These are phyloP conservation scores for Labeo catla DNA, from an alignment of 2,113 vertebrate species.

Conservation along the genomic window DNA sequence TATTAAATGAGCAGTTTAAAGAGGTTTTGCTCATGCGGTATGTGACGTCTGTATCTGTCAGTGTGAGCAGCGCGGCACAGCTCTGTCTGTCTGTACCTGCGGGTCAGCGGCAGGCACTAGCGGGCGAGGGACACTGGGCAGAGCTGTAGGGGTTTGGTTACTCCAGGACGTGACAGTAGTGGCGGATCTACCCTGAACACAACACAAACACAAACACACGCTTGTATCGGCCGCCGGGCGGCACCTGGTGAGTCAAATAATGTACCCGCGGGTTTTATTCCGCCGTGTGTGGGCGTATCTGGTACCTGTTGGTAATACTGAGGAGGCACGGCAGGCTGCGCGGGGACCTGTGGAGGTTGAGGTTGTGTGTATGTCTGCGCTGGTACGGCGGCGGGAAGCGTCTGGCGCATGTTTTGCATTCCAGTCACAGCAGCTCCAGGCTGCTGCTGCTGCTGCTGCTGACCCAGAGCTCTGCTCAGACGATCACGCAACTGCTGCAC, in stretches of 20 bases:
- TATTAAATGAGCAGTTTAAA: not conserved
- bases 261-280: not conserved
- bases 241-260: not conserved
- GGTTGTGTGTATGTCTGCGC: slow-evolving; percentile 63
- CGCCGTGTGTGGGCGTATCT: not conserved
- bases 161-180: slow-evolving; percentile 99
- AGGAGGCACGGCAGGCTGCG: slow-evolving; percentile 51
- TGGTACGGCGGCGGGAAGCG: slow-evolving; percentile 58
- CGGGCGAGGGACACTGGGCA: slow-evolving; percentile 90
- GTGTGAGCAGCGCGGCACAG: slow-evolving; percentile 44
- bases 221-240: slow-evolving; percentile 26
- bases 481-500: slow-evolving; percentile 86
- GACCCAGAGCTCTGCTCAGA: slow-evolving; percentile 86
- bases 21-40: not conserved
- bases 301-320: slow-evolving; percentile 78
- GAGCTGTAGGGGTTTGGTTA: slow-evolving; percentile 98
- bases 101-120: slow-evolving; percentile 87
- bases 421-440: slow-evolving; percentile 9
- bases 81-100: slow-evolving; percentile 79
- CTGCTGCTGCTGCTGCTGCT: slow-evolving; percentile 65
- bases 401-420: slow-evolving; percentile 60
- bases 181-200: slow-evolving; percentile 96
- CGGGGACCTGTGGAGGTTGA: slow-evolving; percentile 41
- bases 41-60: not conserved
- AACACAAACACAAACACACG: slow-evolving; percentile 83